A percentile compares a stretch with the other conserved stretches of the same genome.
Conservation (phyloP, 2,797 vertebrate species). For the Pantherophis alleghaniensis region DNA sequence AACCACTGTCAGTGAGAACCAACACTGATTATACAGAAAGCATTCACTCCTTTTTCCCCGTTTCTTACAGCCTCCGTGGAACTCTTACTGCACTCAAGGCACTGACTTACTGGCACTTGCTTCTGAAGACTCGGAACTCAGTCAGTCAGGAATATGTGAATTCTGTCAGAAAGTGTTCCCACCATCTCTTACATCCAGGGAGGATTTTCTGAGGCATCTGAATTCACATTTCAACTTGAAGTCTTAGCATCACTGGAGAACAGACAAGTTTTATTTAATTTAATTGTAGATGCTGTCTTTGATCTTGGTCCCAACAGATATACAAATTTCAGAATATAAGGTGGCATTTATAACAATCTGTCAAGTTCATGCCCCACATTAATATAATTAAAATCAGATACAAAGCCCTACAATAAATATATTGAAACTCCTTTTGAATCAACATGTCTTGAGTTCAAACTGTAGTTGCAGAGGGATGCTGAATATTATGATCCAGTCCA, state of each 20-base stretch:
- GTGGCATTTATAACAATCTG: constrained; percentile 48
- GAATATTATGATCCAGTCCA: neutral
- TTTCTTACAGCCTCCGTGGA: constrained; percentile 86
- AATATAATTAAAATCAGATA: neutral
- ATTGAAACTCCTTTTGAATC: neutral
- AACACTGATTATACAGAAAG: constrained; percentile 47
- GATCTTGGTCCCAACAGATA: constrained; percentile 55
- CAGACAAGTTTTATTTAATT: constrained; percentile 31
- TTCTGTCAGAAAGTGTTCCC: constrained; percentile 94
- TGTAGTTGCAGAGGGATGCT: neutral
- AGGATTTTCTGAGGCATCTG: constrained; percentile 91
- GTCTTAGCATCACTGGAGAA: constrained; percentile 72
- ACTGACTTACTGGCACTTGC: constrained; percentile 71
- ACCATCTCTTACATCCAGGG: constrained; percentile 77
- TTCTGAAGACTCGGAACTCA: constrained; percentile 75
- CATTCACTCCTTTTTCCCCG: constrained; percentile 61
- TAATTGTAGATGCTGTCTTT: constrained; percentile 57
- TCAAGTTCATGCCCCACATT: neutral
- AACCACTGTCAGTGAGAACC: constrained; percentile 15
- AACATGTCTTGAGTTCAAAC: neutral
- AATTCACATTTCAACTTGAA: constrained; percentile 91
- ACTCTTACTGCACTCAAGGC: constrained; percentile 77
- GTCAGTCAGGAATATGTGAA: constrained; percentile 81
- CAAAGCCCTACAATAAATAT: neutral
- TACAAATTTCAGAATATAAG: constrained; percentile 54